Percentiles rank a stretch among this genome's conserved stretches.
Conservation (phyloP, 2,888 invertebrate genomes). For the Diarsia dahlii region DNA sequence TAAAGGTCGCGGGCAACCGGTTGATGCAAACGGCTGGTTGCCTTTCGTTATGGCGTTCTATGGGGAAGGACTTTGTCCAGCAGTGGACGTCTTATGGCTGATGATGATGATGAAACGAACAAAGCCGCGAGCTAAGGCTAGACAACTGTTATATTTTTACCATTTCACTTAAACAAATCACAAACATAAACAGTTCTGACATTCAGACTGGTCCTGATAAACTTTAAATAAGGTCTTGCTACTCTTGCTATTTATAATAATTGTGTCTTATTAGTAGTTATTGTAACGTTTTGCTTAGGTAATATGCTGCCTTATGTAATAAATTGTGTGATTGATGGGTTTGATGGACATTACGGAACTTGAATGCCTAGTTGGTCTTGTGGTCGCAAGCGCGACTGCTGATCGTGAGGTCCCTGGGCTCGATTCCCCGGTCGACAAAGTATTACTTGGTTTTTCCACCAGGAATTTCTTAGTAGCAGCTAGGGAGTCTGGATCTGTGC, state of each 20-base stretch:
- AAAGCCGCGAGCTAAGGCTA: background rate
- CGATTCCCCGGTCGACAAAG: too few relatives aligned
- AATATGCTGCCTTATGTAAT: background rate
- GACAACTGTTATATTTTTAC: conserved; percentile 24
- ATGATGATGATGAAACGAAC: background rate
- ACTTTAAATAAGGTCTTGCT: conserved; percentile 55
- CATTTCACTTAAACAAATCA: conserved; percentile 24
- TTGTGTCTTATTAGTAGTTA: conserved; percentile 23
- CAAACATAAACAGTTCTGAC: conserved; percentile 15
- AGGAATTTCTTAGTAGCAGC: too few relatives aligned
- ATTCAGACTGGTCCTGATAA: conserved; percentile 46
- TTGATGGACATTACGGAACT: background rate
- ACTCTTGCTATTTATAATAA: conserved; percentile 53
- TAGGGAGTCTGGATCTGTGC: too few relatives aligned
- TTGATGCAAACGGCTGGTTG: too few relatives aligned
- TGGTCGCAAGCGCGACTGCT: too few relatives aligned
- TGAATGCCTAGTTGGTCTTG: too few relatives aligned
- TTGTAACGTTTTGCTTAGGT: conserved; percentile 29
- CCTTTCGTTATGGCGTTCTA: too few relatives aligned
- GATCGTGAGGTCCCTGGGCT: too few relatives aligned
- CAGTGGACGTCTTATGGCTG: too few relatives aligned
- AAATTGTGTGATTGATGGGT: background rate
- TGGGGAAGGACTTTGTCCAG: too few relatives aligned
- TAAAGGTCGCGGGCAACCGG: too few relatives aligned
- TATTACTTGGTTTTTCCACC: too few relatives aligned